These are phyloP conservation scores for Cyclopterus lumpus DNA, from an alignment of 2,797 vertebrate species.

Conservation along the genomic window DNA sequence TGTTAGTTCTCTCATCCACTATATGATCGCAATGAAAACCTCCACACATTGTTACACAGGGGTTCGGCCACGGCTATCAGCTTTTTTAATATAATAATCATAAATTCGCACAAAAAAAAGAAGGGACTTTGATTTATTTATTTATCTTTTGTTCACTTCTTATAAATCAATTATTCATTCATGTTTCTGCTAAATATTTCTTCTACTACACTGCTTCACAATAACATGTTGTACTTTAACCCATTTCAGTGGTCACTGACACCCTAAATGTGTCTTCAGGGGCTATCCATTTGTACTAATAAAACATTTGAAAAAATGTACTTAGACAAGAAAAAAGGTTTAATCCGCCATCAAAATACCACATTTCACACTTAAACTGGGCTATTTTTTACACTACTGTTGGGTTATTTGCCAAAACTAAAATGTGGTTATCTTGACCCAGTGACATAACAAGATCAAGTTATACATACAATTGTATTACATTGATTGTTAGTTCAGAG, in stretches of 20 bases:
- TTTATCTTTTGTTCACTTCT: constrained; percentile 46
- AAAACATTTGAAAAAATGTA: not conserved
- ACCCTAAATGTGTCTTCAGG: not conserved
- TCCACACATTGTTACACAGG: constrained; percentile 59
- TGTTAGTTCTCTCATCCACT: constrained; percentile 78
- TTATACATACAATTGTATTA: not conserved
- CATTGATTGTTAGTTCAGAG: not conserved
- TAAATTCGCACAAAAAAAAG: constrained; percentile 54
- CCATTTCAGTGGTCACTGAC: not conserved
- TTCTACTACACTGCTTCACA: not conserved
- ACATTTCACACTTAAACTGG: not conserved
- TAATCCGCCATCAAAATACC: not conserved
- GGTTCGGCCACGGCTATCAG: constrained; percentile 34
- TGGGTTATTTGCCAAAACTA: not conserved
- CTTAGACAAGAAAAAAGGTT: no score
- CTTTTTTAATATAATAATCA: constrained; percentile 35
- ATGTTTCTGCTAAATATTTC: constrained; percentile 27
- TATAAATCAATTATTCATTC: constrained; percentile 29
- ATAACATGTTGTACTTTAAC: not conserved
- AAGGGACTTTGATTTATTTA: constrained; percentile 41
- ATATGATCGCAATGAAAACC: constrained; percentile 68
- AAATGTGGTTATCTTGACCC: not conserved
- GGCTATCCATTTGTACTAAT: not conserved
- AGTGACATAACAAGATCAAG: not conserved
- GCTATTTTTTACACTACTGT: not conserved